These are phyloP conservation scores for Netelia fuscicornis DNA, from an alignment of 2,888 invertebrate genomes.

Conservation along the genomic window DNA sequence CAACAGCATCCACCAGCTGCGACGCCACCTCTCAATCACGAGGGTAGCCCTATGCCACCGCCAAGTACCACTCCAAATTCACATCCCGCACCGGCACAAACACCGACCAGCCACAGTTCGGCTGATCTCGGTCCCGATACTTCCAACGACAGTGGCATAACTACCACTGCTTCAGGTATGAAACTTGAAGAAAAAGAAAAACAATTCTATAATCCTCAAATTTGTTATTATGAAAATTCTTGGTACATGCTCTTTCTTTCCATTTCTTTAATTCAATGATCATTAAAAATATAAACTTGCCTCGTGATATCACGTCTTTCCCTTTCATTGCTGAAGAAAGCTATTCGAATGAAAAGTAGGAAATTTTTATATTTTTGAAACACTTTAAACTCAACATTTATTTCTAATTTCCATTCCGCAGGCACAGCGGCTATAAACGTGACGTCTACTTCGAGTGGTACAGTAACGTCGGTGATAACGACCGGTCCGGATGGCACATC, in stretches of 20 bases:
- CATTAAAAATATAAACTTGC: too few relatives aligned
- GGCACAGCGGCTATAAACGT: constrained; percentile 84
- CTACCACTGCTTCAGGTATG: constrained; percentile 87
- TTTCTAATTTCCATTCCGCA: constrained; percentile 63
- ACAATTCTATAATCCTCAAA: not conserved
- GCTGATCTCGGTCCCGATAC: constrained; percentile 82
- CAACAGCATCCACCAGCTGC: constrained; percentile 79
- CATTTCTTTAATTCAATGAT: too few relatives aligned
- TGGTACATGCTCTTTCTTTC: too few relatives aligned
- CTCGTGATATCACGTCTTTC: too few relatives aligned
- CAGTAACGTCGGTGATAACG: constrained; percentile 94
- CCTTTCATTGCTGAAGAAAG: not conserved
- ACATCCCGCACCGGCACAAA: constrained; percentile 81
- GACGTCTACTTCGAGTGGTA: constrained; percentile 86
- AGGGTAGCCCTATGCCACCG: constrained; percentile 85
- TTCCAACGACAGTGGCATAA: constrained; percentile 87
- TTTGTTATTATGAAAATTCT: constrained; percentile 5
- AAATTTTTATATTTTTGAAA: not conserved
- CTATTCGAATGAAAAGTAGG: not conserved
- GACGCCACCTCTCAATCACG: constrained; percentile 82
- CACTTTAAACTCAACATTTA: not conserved
- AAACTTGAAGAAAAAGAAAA: not conserved
- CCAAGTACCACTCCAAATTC: constrained; percentile 87
- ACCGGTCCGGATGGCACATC: constrained; percentile 96
- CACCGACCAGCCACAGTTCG: constrained; percentile 80